Conservation (phyloP, 2,888 invertebrate species). For the Prosapia bicincta region DNA sequence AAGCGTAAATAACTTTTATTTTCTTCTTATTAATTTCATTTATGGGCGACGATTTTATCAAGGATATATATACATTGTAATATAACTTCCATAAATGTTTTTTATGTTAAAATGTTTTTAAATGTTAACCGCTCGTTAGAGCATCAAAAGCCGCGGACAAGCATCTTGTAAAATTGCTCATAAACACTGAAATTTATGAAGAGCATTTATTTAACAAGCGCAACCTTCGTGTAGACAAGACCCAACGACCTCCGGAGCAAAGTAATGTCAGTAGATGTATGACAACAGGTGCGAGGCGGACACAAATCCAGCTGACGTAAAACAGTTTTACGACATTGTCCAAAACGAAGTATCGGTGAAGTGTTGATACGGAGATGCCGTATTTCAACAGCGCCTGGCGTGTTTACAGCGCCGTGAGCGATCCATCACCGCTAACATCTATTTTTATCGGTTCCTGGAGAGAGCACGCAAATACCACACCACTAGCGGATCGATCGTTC, state of each 20-base stretch:
- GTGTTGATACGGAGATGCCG: neutral
- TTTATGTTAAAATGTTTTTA: too few species aligned
- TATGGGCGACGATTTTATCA: too few species aligned
- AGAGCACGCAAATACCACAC: slow-evolving; percentile 1
- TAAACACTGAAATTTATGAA: neutral
- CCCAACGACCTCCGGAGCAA: neutral
- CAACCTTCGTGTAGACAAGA: neutral
- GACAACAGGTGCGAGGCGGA: neutral
- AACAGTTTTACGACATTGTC: neutral
- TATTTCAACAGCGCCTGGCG: neutral
- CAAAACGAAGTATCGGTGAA: neutral
- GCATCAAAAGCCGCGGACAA: too few species aligned
- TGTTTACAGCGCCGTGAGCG: neutral
- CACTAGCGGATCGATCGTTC: neutral
- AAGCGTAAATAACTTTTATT: too few species aligned
- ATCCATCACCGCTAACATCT: slow-evolving; percentile 2
- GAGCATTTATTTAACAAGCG: neutral
- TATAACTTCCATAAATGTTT: too few species aligned
- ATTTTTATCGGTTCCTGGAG: slow-evolving; percentile 2
- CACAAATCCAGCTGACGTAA: neutral
- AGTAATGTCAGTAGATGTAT: neutral
- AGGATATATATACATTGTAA: too few species aligned
- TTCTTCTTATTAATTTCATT: too few species aligned
- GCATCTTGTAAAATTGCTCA: too few species aligned
- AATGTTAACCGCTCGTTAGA: too few species aligned